Conservation (phyloP, 1,140 invertebrate genomes). For the Solenopsis fugax region DNA sequence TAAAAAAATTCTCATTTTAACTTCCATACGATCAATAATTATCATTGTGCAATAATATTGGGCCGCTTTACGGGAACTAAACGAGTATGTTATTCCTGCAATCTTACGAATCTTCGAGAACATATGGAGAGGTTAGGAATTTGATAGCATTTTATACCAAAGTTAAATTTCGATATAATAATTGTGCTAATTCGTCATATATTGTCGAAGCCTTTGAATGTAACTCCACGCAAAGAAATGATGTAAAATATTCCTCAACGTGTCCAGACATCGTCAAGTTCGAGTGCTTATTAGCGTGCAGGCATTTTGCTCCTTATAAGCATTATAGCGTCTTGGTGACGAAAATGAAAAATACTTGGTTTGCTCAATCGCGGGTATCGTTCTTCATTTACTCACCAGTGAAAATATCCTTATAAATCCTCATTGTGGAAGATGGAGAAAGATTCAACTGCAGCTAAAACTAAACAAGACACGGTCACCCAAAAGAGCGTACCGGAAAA, state of each 20-base stretch:
- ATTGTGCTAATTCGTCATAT: not conserved
- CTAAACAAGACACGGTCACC: slow-evolving; percentile 88
- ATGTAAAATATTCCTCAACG: not conserved
- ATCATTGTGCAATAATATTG: no score
- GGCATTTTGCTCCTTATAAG: not conserved
- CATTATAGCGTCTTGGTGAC: not conserved
- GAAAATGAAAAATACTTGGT: slow-evolving; percentile 76
- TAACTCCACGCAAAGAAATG: not conserved
- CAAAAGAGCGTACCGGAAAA: slow-evolving; percentile 88
- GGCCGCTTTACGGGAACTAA: not conserved
- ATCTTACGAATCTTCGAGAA: slow-evolving; percentile 9
- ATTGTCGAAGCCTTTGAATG: not conserved
- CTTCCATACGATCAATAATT: no score
- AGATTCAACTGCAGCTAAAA: slow-evolving; percentile 89
- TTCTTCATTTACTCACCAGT: slow-evolving; percentile 89
- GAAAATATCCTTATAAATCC: slow-evolving; percentile 97
- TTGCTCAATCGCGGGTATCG: not conserved
- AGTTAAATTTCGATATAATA: not conserved
- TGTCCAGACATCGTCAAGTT: not conserved
- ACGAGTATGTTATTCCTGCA: not conserved
- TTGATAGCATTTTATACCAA: not conserved
- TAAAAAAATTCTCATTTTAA: no score
- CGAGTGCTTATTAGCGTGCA: not conserved
- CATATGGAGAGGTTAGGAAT: slow-evolving; percentile 73
- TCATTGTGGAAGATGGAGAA: slow-evolving; percentile 94